Conservation (phyloP, 2,113 vertebrate species). For the Lontra canadensis region DNA sequence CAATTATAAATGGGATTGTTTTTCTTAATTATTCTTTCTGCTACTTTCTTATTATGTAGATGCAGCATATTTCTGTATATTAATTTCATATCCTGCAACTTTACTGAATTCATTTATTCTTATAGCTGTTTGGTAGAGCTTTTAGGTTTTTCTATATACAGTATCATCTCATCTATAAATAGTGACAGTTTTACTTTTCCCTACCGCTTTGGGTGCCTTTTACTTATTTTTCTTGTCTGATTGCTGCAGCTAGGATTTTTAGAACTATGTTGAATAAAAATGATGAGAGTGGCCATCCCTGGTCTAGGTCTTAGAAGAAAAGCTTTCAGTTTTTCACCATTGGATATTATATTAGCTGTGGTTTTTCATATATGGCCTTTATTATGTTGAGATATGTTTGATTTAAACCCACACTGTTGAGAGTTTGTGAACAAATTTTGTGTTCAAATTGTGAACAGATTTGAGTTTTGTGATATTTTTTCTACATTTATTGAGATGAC, state of each 20-base stretch:
- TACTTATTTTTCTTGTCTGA: not conserved
- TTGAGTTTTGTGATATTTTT: not conserved
- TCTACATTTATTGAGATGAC: not conserved
- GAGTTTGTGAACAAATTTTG: too few species aligned
- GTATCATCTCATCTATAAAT: not conserved
- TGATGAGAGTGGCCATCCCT: not conserved
- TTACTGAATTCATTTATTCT: not conserved
- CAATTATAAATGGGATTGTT: not conserved
- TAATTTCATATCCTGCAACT: not conserved
- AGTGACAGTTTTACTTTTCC: not conserved
- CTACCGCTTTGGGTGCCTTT: not conserved
- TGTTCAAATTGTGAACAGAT: not conserved
- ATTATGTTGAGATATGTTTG: not conserved
- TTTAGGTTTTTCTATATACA: not conserved
- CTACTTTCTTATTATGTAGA: not conserved
- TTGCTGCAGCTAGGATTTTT: not conserved
- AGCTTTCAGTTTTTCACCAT: not conserved
- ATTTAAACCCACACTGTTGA: not conserved
- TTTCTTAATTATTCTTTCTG: not conserved
- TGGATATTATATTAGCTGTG: not conserved
- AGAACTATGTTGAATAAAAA: not conserved
- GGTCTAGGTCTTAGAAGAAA: not conserved
- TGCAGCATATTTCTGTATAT: not conserved
- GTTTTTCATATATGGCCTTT: not conserved
- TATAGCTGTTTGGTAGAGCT: not conserved